Evolutionary conservation across 1,140 invertebrate genomes (phyloP).

Genomic region (Colletes latitarsis): DNA sequence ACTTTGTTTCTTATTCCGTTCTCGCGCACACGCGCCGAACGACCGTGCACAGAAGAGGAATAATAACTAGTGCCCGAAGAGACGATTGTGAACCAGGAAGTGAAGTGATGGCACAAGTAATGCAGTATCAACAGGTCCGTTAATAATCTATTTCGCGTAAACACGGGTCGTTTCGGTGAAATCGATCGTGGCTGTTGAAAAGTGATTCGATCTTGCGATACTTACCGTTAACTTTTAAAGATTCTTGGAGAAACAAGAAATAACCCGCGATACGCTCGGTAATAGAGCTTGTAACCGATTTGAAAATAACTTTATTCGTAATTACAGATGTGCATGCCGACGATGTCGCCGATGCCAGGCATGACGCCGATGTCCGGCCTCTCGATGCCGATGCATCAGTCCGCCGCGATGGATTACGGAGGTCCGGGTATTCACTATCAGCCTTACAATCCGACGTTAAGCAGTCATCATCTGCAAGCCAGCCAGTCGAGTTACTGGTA

Average conservation of each 20-base stretch:
- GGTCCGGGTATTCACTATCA: constrained; percentile 62
- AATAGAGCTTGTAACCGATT: too few species aligned
- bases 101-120: constrained; percentile 68
- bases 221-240: background rate
- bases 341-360: constrained; percentile 69
- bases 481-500: constrained; percentile 68
- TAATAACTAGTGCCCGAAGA: too few species aligned
- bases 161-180: background rate
- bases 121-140: constrained; percentile 74
- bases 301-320: constrained; percentile 1
- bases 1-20: background rate
- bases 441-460: constrained; percentile 56
- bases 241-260: background rate
- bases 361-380: constrained; percentile 69
- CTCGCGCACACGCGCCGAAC: background rate
- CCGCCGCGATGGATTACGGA: constrained; percentile 66
- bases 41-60: background rate
- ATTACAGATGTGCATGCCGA: constrained; percentile 70
- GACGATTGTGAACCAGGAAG: background rate
- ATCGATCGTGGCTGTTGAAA: background rate
- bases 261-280: too few species aligned
- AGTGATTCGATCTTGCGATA: background rate
- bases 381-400: constrained; percentile 67
- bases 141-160: background rate
- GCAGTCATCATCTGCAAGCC: constrained; percentile 44